Evolutionary conservation across 1,140 invertebrate species (phyloP).

Genomic region (Rhysida immarginata): DNA sequence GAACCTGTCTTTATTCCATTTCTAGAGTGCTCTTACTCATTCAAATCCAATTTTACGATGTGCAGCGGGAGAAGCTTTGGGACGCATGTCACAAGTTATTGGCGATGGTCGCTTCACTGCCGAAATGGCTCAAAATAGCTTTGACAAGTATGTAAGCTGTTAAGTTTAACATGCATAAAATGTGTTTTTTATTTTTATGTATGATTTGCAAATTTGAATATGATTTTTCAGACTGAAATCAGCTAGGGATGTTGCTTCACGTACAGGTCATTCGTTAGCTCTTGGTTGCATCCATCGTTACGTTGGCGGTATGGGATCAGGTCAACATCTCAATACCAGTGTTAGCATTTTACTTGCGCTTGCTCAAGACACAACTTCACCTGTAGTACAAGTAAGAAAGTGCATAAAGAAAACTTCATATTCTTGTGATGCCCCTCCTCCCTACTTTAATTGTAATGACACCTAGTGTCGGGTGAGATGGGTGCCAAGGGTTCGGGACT

Average conservation of each 20-base stretch:
- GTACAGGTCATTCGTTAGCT: slow-evolving; percentile 83
- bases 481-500: too few species aligned
- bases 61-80: slow-evolving; percentile 71
- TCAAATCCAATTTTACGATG: slow-evolving; percentile 72
- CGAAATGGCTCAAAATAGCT: slow-evolving; percentile 76
- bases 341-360: slow-evolving; percentile 85
- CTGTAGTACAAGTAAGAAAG: slow-evolving; percentile 66
- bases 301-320: slow-evolving; percentile 73
- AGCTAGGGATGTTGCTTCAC: slow-evolving; percentile 67
- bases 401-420: too few species aligned
- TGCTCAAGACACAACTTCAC: slow-evolving; percentile 78
- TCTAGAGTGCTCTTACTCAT: slow-evolving; percentile 53
- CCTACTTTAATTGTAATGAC: too few species aligned
- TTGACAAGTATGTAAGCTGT: slow-evolving; percentile 43
- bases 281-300: slow-evolving; percentile 82
- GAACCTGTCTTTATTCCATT: slow-evolving; percentile 8
- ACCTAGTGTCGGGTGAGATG: too few species aligned
- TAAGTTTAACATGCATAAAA: background rate
- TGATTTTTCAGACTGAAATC: slow-evolving; percentile 46
- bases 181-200: background rate
- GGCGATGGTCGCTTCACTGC: slow-evolving; percentile 72
- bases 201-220: background rate
- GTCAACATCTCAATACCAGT: slow-evolving; percentile 80
- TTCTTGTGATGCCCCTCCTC: too few species aligned
- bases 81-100: slow-evolving; percentile 74